Percentiles rank a stretch among this genome's conserved stretches.
Evolutionary conservation across 1,140 invertebrate genomes (phyloP).

Genomic region (Drosophila azteca): DNA sequence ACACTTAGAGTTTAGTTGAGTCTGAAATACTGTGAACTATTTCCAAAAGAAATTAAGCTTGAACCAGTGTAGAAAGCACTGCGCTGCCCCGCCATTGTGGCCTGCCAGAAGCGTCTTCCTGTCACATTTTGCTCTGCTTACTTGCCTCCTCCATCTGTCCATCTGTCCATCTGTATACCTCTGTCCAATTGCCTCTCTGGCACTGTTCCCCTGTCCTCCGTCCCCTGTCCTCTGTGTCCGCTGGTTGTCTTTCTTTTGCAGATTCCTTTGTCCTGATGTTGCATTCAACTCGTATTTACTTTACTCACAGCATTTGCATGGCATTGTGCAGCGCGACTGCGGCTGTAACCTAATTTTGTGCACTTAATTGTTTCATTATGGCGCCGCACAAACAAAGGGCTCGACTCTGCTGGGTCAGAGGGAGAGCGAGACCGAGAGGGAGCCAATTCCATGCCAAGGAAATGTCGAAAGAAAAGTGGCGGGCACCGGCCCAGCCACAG

Average conservation of each 20-base stretch:
- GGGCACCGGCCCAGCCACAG: not conserved
- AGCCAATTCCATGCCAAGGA: slow-evolving; percentile 39
- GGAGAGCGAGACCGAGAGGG: slow-evolving; percentile 5
- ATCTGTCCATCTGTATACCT: slow-evolving; percentile 3
- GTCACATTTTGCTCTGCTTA: slow-evolving; percentile 49
- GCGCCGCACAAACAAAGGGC: slow-evolving; percentile 75
- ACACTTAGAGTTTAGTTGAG: too few species aligned
- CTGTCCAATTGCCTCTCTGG: slow-evolving; percentile 30
- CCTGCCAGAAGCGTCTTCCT: slow-evolving; percentile 33
- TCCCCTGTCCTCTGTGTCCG: too few species aligned
- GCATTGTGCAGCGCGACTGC: slow-evolving; percentile 63
- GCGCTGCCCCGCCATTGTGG: slow-evolving; percentile 24
- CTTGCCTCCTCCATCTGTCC: slow-evolving; percentile 11
- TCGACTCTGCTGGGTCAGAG: slow-evolving; percentile 24
- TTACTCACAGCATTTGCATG: slow-evolving; percentile 76
- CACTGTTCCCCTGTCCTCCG: slow-evolving; percentile 10
- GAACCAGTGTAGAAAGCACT: not conserved
- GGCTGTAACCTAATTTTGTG: slow-evolving; percentile 79
- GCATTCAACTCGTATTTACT: slow-evolving; percentile 69
- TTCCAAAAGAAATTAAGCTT: slow-evolving; percentile 9
- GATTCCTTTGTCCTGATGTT: slow-evolving; percentile 39
- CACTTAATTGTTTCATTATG: slow-evolving; percentile 82
- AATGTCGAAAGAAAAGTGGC: slow-evolving; percentile 64
- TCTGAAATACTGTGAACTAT: too few species aligned
- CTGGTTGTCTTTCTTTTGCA: slow-evolving; percentile 28